A percentile compares a stretch with the other conserved stretches of the same genome.
These are phyloP conservation scores for Podiceps cristatus DNA, from an alignment of 2,113 vertebrate genomes.

Conservation along the genomic window DNA sequence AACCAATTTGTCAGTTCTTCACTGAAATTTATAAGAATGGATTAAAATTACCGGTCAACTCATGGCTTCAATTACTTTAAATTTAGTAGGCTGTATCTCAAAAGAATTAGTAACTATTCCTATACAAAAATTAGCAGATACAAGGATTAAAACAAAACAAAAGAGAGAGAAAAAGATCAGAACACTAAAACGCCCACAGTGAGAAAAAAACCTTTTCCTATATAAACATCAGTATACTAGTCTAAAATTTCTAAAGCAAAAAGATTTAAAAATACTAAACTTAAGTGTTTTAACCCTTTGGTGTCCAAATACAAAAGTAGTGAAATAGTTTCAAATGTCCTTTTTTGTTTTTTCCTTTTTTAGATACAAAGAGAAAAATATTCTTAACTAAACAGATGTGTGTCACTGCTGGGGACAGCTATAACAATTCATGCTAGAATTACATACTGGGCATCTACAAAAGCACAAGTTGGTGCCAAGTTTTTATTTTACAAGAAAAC, in stretches of 20 bases:
- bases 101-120: constrained; percentile 84
- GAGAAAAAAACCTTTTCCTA: constrained; percentile 63
- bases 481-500: constrained; percentile 74
- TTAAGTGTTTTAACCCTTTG: constrained; percentile 82
- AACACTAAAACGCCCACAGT: constrained; percentile 76
- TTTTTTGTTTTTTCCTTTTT: neutral
- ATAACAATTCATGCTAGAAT: constrained; percentile 25
- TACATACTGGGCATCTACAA: constrained; percentile 53
- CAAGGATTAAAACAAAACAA: constrained; percentile 78
- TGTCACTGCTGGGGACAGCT: constrained; percentile 17
- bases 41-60: constrained; percentile 80
- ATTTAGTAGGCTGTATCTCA: constrained; percentile 81
- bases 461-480: constrained; percentile 80
- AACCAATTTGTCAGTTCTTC: constrained; percentile 74
- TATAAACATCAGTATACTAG: constrained; percentile 70
- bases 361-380: constrained; percentile 57
- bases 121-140: constrained; percentile 83
- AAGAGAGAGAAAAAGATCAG: constrained; percentile 66
- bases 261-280: constrained; percentile 46
- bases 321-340: constrained; percentile 25
- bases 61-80: constrained; percentile 84
- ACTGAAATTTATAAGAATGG: constrained; percentile 76
- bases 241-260: constrained; percentile 68
- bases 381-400: constrained; percentile 14
- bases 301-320: constrained; percentile 75